Evolutionary conservation across 2,113 vertebrate species (phyloP).

Genomic region (Chroicocephalus ridibundus): DNA sequence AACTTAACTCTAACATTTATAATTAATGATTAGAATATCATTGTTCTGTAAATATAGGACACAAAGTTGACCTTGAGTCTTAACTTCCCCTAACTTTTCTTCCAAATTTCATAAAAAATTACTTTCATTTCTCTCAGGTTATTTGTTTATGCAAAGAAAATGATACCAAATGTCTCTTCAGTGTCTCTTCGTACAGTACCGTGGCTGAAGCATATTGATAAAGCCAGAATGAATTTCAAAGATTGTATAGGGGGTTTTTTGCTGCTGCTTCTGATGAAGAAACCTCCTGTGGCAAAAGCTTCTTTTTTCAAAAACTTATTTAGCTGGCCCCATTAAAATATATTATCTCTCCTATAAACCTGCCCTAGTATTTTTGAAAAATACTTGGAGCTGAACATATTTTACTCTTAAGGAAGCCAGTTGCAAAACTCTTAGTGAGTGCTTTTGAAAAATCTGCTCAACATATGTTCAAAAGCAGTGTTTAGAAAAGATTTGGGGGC

Average conservation of each 20-base stretch:
- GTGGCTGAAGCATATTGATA: not conserved
- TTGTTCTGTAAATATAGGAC: not conserved
- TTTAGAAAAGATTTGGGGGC: not conserved
- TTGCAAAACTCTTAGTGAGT: not conserved
- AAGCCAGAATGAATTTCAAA: not conserved
- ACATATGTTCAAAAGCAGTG: not conserved
- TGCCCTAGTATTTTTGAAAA: not conserved
- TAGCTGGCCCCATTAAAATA: not conserved
- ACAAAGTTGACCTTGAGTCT: not conserved
- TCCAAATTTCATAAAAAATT: not conserved
- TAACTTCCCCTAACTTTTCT: not conserved
- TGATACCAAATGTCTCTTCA: rapidly evolving
- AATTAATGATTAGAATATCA: not conserved
- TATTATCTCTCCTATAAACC: not conserved
- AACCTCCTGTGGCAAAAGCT: not conserved
- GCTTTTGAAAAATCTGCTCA: not conserved
- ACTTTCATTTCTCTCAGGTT: not conserved
- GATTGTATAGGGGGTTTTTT: not conserved
- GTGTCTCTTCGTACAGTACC: not conserved
- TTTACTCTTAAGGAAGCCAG: not conserved
- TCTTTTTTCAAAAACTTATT: not conserved
- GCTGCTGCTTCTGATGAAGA: not conserved
- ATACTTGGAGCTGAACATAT: not conserved
- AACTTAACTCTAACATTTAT: not conserved
- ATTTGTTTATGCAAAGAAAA: not conserved